A percentile compares a stretch with the other conserved stretches of the same genome.
Evolutionary conservation across 2,888 invertebrate species (phyloP).

Genomic region (Agonopterix alstromeriana): DNA sequence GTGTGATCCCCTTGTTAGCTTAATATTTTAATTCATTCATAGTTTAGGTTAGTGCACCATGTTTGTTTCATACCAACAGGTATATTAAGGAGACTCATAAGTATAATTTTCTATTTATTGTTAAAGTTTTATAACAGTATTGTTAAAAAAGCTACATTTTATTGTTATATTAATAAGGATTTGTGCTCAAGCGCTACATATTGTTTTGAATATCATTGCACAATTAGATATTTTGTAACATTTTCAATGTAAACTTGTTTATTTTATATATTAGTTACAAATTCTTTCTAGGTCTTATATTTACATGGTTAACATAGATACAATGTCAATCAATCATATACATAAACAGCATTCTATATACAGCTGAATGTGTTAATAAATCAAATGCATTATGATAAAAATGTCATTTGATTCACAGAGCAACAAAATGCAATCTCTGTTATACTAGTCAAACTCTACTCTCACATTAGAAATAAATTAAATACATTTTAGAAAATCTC

Average conservation of each 20-base stretch:
- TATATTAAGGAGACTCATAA: not conserved
- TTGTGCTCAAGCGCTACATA: constrained; percentile 42
- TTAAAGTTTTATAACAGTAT: constrained; percentile 39
- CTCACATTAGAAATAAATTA: constrained; percentile 18
- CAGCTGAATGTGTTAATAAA: constrained; percentile 26
- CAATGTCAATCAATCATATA: constrained; percentile 20
- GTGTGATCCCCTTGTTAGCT: too few relatives aligned
- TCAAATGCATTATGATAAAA: constrained; percentile 30
- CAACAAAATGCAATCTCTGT: constrained; percentile 37
- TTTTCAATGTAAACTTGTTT: constrained; percentile 1
- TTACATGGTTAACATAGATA: constrained; percentile 47
- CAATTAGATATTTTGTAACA: constrained; percentile 13
- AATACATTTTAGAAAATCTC: constrained; percentile 16
- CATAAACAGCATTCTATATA: constrained; percentile 36
- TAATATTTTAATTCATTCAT: too few relatives aligned
- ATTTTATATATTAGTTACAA: constrained; percentile 7
- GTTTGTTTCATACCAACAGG: not conserved
- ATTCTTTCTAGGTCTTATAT: constrained; percentile 24
- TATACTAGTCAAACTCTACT: constrained; percentile 61
- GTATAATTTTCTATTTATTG: constrained; percentile 20
- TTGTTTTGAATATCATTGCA: constrained; percentile 9
- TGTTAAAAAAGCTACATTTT: constrained; percentile 38
- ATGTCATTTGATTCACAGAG: constrained; percentile 25
- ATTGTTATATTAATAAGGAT: constrained; percentile 10
- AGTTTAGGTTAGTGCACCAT: not conserved